Evolutionary conservation across 2,797 vertebrate genomes (phyloP), one percentile per base, ranked within the genome.

Genomic region (Pterois miles): DNA sequence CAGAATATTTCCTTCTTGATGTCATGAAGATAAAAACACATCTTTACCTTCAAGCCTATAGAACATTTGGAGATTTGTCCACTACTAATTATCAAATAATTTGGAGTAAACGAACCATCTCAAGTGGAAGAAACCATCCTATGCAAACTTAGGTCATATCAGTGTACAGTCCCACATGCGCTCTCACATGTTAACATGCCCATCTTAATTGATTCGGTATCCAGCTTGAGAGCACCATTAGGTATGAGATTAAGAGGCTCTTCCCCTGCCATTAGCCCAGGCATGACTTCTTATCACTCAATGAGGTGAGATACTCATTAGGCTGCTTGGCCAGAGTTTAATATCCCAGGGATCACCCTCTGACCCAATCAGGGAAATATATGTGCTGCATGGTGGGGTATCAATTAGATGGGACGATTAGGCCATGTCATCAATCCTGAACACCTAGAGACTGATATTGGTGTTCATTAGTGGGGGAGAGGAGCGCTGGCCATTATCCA

Each of bases 341-440:
- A 80, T 81, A 87, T 90, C 89, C 81, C 65, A 52, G 67, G 27
- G 76, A 89, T 88, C 83, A 65, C 78, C 79, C 71, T 34, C 68
- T 89, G 89, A 92, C 85, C 90, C 89, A 83, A 88, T 93, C 90
- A 78, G 54, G 72, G 54, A 77, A 91, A 89, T 91, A 54, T 83
- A 86, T 71, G 87, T 59, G 82, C 80, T 72, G 84, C 82, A 74
- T 74, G 85, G 59, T 40, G 53, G 74, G 80, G 72, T 89, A 91
- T 93, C 92, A 91, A 90, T 93, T 90, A 90, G 83, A 86, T 50
- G 71, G 78, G 66, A 58, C 36, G 83, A 91, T 92, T 88, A 90
- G 87, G 67, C 76, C 72, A 12, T 70, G 80, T 76, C 91, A 90
- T 93, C 90, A 86, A 91, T 92, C 88, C 78, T 80, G 29, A 65